Evolutionary conservation across 2,113 vertebrate species (phyloP), one percentile per base, ranked within the genome.

Genomic region (Misgurnus mizolepis): DNA sequence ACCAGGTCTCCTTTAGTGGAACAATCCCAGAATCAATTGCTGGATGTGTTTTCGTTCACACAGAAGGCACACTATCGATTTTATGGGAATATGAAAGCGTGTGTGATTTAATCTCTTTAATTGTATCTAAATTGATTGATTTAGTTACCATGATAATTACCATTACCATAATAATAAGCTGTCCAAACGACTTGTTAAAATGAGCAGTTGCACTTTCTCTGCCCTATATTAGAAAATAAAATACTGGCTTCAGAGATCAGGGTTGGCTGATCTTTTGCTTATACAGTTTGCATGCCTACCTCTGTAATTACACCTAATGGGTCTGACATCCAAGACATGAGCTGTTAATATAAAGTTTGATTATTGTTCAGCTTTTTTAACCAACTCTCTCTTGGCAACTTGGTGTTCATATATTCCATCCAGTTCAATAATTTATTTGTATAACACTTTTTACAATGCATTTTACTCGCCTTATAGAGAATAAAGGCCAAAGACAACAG

Each of bases 291-390:
- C 70, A 68, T 80, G 65, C 82, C 70, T 80, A 60, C 22, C 15
- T 80, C 55, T n/a, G 67, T 75, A 80, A 83, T 80, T 65, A 76
- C 15, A 78, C 45, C n/a, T 65, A 76, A 83, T 62, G 58, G 68
- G 7, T 18, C 55, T 72, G 27, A 69, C 62, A 65, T 64, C 27
- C 64, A 62, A 79, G 69, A 64, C 53, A 79, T 71, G 50, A 34
- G 65, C 58, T 75, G 58, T 75, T 75, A 75, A 47, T 75, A 75
- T 62, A 49, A 74, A 74, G 41, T 58, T 74, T 49, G 41, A 58
- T 75, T 74, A 60, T 45, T 73, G 7, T 45, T 27, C 7, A 27
- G 56, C 27, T 61, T 74, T 18, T 45, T 74, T 73, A 15, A 14
- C 12, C 40, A 27, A 15, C 40, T 18, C 47, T n/a, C 22, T 62